Evolutionary conservation across 2,113 vertebrate genomes (phyloP).

Genomic region (Oreochromis tanganicae): DNA sequence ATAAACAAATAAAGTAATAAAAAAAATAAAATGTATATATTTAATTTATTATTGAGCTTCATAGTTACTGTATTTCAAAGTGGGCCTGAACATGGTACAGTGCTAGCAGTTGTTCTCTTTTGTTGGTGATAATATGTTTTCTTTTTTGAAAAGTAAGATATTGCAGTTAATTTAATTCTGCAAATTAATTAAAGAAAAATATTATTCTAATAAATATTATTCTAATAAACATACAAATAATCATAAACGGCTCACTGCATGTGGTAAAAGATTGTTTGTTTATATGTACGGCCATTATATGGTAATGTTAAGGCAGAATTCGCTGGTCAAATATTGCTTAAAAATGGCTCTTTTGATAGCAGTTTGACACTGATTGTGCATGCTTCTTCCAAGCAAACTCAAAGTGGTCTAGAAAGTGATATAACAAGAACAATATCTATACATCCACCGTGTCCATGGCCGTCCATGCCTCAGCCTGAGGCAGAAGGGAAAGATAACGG

Average conservation of each 20-base stretch:
- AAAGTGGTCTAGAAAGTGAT: not conserved
- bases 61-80: not conserved
- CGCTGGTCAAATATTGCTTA: not conserved
- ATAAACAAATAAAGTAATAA: not conserved
- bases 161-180: not conserved
- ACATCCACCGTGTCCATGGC: not conserved
- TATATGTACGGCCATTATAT: not conserved
- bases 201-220: not conserved
- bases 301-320: not conserved
- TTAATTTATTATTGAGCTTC: not conserved
- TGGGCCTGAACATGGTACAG: not conserved
- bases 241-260: not conserved
- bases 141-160: not conserved
- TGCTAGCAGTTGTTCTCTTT: not conserved
- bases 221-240: not conserved
- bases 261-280: not conserved
- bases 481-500: not conserved
- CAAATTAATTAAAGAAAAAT: not conserved
- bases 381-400: not conserved
- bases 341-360: not conserved
- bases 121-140: not conserved
- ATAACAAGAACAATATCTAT: not conserved
- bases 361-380: not conserved
- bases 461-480: not conserved
- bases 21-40: not conserved